Conservation (phyloP, 2,113 vertebrate species). For the Microcebus griseorufus region DNA sequence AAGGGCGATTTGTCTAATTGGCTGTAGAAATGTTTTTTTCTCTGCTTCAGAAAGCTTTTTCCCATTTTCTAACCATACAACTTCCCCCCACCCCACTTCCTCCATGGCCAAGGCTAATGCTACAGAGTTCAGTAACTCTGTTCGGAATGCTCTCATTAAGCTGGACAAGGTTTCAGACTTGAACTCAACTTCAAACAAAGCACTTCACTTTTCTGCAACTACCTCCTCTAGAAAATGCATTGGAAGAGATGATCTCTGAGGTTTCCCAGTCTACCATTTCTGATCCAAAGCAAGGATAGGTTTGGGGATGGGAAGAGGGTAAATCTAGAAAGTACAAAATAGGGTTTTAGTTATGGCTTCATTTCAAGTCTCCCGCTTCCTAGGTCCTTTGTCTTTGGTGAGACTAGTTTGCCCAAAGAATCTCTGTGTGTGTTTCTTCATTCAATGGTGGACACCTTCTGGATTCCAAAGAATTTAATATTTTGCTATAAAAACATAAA, state of each 20-base stretch:
- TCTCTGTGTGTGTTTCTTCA: neutral
- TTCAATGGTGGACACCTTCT: neutral
- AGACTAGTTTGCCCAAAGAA: neutral
- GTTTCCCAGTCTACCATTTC: neutral
- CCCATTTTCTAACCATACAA: slow-evolving; percentile 48
- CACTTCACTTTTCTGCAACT: neutral
- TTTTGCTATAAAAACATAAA: neutral
- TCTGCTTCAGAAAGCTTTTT: slow-evolving; percentile 59
- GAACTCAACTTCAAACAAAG: neutral
- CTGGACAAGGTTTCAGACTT: neutral
- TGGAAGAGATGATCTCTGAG: neutral
- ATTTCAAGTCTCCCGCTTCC: neutral
- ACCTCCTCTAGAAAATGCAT: neutral
- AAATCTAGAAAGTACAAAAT: neutral
- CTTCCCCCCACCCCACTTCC: neutral
- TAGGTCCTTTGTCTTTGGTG: neutral
- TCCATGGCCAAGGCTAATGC: neutral
- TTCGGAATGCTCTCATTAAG: neutral
- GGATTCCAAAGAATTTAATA: neutral
- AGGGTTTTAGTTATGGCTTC: neutral
- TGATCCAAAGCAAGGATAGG: neutral
- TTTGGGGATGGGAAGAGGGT: neutral
- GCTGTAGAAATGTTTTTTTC: slow-evolving; percentile 69
- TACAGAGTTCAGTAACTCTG: neutral
- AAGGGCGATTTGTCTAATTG: slow-evolving; percentile 76